Base-by-base conservation (phyloP, 1,140 invertebrate genomes). In the Trigoniulus corallinus region DNA sequence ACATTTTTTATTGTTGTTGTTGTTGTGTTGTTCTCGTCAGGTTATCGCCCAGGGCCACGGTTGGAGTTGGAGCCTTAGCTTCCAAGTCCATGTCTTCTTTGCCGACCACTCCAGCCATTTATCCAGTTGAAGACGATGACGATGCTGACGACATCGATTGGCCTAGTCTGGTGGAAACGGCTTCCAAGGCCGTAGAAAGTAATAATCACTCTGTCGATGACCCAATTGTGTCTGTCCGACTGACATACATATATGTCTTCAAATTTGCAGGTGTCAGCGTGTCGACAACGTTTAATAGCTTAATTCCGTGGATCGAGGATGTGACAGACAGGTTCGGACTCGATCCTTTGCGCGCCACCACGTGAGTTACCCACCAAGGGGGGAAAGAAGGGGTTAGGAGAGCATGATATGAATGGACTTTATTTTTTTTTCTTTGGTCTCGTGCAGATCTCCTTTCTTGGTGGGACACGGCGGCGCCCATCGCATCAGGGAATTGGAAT, bases 141-240 rank as follows among this genome's bases (percentile, higher is more conserved):
- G 29, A 62, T 29, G 59, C 60, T 20, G 22, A 44, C 12, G 73
- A 78, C 23, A 73, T 82, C 53, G 81, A 85, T 62, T 85, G 82
- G 83, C 74, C 77, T 7, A 77, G 76, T 62, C 68, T 87, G 15
- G 81, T 85, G 3, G 78, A 83, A 58, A 81, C 81, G 12, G 82
- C 82, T 21, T 81, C 78, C 1, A 72, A 77, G 53, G 80, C 80
- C 23, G 79, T 84, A 68, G 69, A 79, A 56, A 59, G 67, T 64
- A 54, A 45, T 21, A 24, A 42, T 42, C 12, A 42, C 41, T 21
- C 41, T 7, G 15, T 34, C 29, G n/a, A n/a, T n/a, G n/a, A n/a
- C n/a, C n/a, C n/a, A n/a, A n/a, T n/a, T n/a, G n/a, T n/a, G n/a
- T n/a, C n/a, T n/a, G n/a, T n/a, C n/a, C n/a, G n/a, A n/a, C n/a